These are phyloP conservation scores for Cryptomyrus ogoouensis DNA, from an alignment of 2,113 vertebrate species.

Conservation along the genomic window DNA sequence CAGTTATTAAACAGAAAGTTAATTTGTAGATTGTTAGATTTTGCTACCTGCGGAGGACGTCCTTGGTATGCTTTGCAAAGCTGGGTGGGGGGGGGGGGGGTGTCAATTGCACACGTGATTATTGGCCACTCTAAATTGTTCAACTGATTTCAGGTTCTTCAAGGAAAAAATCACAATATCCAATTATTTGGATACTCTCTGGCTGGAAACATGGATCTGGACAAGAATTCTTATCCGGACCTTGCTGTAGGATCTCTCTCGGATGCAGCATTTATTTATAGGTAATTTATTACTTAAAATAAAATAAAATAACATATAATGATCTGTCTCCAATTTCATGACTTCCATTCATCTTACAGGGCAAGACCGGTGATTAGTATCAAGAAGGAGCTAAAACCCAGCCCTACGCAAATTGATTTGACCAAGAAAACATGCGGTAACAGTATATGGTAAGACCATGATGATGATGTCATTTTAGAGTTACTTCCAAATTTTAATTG, in stretches of 20 bases:
- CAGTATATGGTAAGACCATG: conserved; percentile 71
- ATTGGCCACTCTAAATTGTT: neutral
- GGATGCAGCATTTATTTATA: conserved; percentile 76
- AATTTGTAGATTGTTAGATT: neutral
- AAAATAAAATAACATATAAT: neutral
- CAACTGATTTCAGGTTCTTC: conserved; percentile 63
- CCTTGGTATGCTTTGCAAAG: neutral
- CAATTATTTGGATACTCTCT: conserved; percentile 84
- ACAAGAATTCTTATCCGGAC: conserved; percentile 84
- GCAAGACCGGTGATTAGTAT: conserved; percentile 81
- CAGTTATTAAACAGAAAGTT: neutral
- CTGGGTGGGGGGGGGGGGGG: neutral
- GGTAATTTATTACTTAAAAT: conserved; percentile 41
- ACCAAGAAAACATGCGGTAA: conserved; percentile 60
- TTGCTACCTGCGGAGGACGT: neutral
- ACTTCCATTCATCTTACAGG: conserved; percentile 49
- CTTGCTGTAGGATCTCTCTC: conserved; percentile 88
- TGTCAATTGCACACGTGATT: neutral
- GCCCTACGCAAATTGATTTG: conserved; percentile 64
- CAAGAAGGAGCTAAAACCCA: conserved; percentile 66
- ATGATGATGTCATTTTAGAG: neutral
- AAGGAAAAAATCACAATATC: conserved; percentile 48
- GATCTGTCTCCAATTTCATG: neutral
- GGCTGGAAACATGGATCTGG: conserved; percentile 92
- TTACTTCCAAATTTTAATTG: neutral